Evolutionary conservation across 2,113 vertebrate species (phyloP), one percentile per base, ranked within the genome.

Genomic region (Chloroceryle aenea): DNA sequence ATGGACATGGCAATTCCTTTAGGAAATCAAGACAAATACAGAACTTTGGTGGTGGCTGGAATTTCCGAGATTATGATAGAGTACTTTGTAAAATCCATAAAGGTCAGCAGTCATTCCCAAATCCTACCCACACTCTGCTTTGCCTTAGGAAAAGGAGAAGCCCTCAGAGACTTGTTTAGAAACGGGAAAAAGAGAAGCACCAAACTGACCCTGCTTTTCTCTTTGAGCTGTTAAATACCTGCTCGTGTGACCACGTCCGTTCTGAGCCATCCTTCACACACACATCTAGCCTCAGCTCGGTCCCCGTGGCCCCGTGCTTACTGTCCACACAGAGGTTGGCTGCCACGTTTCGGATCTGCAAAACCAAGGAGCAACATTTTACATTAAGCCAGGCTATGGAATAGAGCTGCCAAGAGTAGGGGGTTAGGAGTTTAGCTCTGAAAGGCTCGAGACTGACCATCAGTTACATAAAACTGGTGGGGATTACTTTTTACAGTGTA

Each of bases 251-350:
- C 99, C 99, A 99, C 0, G 98, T 99, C 75, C 99, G 97, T 89
- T 99, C 99, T 0, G 98, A 99, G 20, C 99, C 99, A 1, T 99
- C 99, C 94, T 99, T 99, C 89, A 99, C 98, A 27, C 99, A 99
- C 76, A 97, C 36, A 62, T 99, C 99, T 69, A 99, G 96, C 75
- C 99, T 98, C 43, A 99, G 96, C 64, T 99, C 99, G 0, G 98
- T 98, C 17, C 99, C 98, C 0, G 97, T 99, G 58, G 98, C 98
- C 71, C 99, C 99, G 0, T 99, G 99, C 47, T 99, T 99, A 93
- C 99, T 98, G 97, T 99, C 99, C 74, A 99, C 97, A 14, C 99
- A 99, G 42, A 99, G 98, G 17, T 98, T 98, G 30, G 98, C 98
- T 14, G 98, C 99, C 56, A 98, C 97, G 0, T 98, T 99, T 71